Percentiles rank a stretch among this genome's conserved stretches.
These are phyloP conservation scores for Escarpia spicata DNA, from an alignment of 2,888 invertebrate genomes.

Conservation along the genomic window DNA sequence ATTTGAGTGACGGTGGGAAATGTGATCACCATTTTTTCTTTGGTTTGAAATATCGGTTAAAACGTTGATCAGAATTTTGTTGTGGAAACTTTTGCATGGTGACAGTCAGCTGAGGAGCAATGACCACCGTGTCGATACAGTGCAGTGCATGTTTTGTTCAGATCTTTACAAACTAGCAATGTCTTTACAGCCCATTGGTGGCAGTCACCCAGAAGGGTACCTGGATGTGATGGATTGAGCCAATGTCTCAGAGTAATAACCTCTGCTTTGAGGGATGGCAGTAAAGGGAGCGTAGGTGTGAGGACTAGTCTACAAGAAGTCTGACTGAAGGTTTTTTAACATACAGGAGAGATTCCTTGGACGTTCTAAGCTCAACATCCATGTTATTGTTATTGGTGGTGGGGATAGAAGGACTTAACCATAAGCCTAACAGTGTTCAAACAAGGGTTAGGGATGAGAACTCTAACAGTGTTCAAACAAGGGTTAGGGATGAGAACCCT, in stretches of 20 bases:
- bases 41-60: not conserved
- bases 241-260: not conserved
- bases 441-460: not conserved
- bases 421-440: not conserved
- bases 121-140: not conserved
- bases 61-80: not conserved
- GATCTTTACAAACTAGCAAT: not conserved
- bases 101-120: not conserved
- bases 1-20: too few relatives aligned
- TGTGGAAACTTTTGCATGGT: not conserved
- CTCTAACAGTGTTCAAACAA: not conserved
- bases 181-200: not conserved
- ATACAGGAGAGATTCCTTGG: not conserved
- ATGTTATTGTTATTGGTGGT: not conserved
- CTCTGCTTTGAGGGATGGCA: not conserved
- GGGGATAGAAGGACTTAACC: not conserved
- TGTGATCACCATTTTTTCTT: too few relatives aligned
- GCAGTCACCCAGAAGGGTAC: too few relatives aligned
- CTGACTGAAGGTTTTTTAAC: not conserved
- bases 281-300: not conserved
- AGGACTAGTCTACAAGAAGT: not conserved
- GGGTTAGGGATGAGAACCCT: too few relatives aligned
- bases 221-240: not conserved
- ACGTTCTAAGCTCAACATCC: not conserved
- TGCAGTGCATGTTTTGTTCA: not conserved